These are phyloP conservation scores for Taurulus bubalis DNA, from an alignment of 2,113 vertebrate species.

Conservation along the genomic window DNA sequence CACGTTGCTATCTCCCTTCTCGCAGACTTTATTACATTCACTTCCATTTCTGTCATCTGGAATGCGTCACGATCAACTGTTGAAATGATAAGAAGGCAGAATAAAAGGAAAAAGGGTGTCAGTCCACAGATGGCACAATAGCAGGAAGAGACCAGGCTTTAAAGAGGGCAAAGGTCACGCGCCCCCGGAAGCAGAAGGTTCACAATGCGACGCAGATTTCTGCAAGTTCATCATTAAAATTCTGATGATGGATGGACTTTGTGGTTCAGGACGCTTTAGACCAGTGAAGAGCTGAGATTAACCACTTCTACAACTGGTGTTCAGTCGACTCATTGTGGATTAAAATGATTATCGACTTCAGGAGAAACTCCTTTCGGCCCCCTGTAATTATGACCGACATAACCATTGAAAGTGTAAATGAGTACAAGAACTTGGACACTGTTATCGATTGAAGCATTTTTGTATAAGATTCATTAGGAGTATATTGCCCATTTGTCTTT, in stretches of 20 bases:
- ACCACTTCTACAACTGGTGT: not conserved
- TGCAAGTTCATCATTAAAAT: conserved; percentile 60
- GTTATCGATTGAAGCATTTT: not conserved
- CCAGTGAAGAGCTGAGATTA: not conserved
- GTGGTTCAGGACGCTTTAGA: not conserved
- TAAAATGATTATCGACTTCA: not conserved
- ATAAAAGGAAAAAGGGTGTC: not conserved
- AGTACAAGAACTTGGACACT: not conserved
- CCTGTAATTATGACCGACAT: not conserved
- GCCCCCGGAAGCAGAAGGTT: conserved; percentile 28
- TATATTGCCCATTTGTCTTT: not conserved
- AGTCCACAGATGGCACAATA: conserved; percentile 59
- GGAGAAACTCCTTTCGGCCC: not conserved
- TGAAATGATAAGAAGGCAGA: conserved; percentile 17
- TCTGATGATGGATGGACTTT: conserved; percentile 45
- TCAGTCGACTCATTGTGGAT: no score
- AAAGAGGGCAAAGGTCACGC: conserved; percentile 44
- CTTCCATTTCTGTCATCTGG: conserved; percentile 30
- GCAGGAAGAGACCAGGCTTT: conserved; percentile 61
- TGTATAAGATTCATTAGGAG: not conserved
- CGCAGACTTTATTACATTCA: not conserved
- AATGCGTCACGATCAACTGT: conserved; percentile 14
- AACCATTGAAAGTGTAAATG: not conserved
- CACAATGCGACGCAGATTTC: conserved; percentile 11
- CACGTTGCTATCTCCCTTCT: not conserved